Conservation (phyloP, 2,888 invertebrate genomes). For the Atethmia centrago region DNA sequence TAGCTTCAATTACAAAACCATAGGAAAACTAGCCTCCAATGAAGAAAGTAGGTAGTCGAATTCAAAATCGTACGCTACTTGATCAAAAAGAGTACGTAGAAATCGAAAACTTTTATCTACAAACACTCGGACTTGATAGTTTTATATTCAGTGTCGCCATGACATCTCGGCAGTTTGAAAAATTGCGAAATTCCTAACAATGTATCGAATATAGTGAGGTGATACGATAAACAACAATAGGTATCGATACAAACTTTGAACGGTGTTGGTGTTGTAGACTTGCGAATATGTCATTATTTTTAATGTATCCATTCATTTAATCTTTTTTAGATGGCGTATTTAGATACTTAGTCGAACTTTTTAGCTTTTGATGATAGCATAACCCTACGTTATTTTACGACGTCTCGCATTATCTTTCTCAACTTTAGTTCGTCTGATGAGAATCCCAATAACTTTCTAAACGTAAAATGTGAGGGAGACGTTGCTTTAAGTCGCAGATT, state of each 20-base stretch:
- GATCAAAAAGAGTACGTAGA: conserved; percentile 17
- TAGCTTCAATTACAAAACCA: conserved; percentile 3
- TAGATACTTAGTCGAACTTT: not conserved
- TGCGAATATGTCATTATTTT: not conserved
- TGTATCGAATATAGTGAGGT: conserved; percentile 58
- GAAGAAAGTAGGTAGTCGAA: not conserved
- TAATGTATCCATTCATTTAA: conserved; percentile 1
- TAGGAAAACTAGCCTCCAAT: not conserved
- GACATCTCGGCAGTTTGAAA: conserved; percentile 66
- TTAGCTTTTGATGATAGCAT: conserved; percentile 13
- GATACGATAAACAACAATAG: conserved; percentile 25
- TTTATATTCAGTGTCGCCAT: conserved; percentile 57
- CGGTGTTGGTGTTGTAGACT: not conserved
- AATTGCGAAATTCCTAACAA: conserved; percentile 69
- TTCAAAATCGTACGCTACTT: conserved; percentile 16
- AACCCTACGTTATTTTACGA: conserved; percentile 48
- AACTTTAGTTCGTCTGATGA: conserved; percentile 52
- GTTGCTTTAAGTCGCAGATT: conserved; percentile 60
- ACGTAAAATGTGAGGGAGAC: conserved; percentile 63
- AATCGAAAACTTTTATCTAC: conserved; percentile 41
- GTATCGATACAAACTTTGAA: conserved; percentile 35
- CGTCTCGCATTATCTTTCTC: conserved; percentile 44
- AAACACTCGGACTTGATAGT: conserved; percentile 43
- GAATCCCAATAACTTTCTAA: conserved; percentile 66
- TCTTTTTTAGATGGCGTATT: not conserved